phyloP scores from a whole-genome alignment of 2,113 vertebrate species.

The Vimba vimba region DNA sequence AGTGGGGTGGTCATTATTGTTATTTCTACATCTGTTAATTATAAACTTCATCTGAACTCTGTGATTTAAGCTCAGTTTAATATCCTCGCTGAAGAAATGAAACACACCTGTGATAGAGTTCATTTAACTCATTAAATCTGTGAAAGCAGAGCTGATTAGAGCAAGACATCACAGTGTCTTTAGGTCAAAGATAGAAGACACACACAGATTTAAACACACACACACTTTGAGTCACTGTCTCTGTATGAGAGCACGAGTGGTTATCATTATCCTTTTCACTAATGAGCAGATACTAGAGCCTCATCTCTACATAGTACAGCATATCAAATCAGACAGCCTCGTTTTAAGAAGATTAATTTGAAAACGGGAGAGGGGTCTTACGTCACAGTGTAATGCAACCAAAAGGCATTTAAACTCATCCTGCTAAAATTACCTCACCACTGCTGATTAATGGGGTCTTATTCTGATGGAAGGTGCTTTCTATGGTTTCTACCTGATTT shows the following conservation, averaged over 20 bases:
- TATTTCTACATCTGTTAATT: neutral
- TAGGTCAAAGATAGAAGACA: neutral
- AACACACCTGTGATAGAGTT: neutral
- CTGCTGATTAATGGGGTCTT: neutral
- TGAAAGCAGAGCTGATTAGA: slow-evolving; percentile 36
- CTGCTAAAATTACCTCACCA: slow-evolving; percentile 5
- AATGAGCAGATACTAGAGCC: slow-evolving; percentile 33
- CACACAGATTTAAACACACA: slow-evolving; percentile 8
- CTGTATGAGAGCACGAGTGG: slow-evolving; percentile 32
- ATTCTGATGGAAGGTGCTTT: neutral
- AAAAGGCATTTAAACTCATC: slow-evolving; percentile 41
- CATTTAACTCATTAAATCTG: slow-evolving; percentile 1
- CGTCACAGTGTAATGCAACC: neutral
- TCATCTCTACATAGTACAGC: slow-evolving; percentile 33
- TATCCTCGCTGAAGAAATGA: neutral
- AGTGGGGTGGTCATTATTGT: neutral
- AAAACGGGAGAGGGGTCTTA: slow-evolving; percentile 51
- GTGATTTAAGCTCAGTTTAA: slow-evolving; percentile 15
- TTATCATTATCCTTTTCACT: slow-evolving; percentile 47
- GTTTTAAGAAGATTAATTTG: slow-evolving; percentile 65
- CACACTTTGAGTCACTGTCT: slow-evolving; percentile 18
- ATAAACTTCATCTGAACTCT: slow-evolving; percentile 20
- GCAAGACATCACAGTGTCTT: slow-evolving; percentile 14
- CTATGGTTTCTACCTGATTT: neutral
- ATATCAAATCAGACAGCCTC: slow-evolving; percentile 49